phyloP scores from a whole-genome alignment of 2,888 invertebrate genomes.

The Lithophane ornitopus region DNA sequence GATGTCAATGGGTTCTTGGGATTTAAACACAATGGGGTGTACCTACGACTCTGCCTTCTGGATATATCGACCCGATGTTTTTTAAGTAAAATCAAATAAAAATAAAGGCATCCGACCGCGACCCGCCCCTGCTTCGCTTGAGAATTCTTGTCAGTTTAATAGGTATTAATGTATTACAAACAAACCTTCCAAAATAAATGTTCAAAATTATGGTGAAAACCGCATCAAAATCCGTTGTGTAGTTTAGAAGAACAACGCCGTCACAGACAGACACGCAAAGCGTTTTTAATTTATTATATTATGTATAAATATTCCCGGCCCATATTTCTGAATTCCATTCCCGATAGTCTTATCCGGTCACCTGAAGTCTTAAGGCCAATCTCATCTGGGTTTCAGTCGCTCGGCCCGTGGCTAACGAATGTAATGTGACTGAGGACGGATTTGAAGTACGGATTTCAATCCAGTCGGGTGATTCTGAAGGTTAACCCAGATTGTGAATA shows the following conservation, averaged over 20 bases:
- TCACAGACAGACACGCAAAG: no score
- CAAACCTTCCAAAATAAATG: no score
- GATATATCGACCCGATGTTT: neutral
- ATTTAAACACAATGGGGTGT: neutral
- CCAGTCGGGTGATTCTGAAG: conserved; percentile 28
- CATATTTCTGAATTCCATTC: conserved; percentile 12
- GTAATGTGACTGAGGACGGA: conserved; percentile 25
- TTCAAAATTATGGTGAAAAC: no score
- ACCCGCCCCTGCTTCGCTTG: no score
- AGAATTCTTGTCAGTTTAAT: no score
- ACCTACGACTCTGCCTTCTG: neutral
- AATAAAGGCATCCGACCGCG: neutral
- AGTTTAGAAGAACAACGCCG: no score
- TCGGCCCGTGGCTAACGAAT: conserved; percentile 31
- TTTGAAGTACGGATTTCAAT: conserved; percentile 42
- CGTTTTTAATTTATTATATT: no score
- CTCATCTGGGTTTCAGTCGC: neutral
- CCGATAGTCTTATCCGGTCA: neutral
- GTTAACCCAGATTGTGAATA: conserved; percentile 26
- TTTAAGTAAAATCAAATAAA: neutral
- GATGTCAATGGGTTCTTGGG: neutral
- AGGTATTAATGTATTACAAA: no score
- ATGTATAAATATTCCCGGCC: no score
- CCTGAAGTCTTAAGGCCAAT: conserved; percentile 27
- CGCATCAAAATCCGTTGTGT: no score